Evolutionary conservation across 2,797 vertebrate genomes (phyloP), one percentile per base, ranked within the genome.

Genomic region (Remorina albescens): DNA sequence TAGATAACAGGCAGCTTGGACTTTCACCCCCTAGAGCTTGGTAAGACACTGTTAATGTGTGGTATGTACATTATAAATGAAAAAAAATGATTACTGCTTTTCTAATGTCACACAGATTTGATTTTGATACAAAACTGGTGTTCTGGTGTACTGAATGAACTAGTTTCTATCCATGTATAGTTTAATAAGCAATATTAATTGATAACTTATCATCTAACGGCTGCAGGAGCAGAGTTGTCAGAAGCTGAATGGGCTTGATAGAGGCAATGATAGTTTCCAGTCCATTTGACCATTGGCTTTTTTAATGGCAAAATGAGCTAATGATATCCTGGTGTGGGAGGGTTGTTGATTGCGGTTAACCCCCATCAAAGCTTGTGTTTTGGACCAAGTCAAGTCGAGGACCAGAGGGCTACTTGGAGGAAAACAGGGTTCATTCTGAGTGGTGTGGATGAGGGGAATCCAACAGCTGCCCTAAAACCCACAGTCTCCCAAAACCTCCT

Each of bases 301-400:
- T 85, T 78, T 76, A 74, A 68, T 69, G 71, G 71, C 76, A 62
- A 78, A 77, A 71, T 72, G 65, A 83, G 78, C 74, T 87, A 86
- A 87, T 88, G 88, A 89, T 85, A 74, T 82, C 76, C 76, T 77
- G 71, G 19, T 76, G 79, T 63, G 47, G 34, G 26, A 72, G 59
- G 26, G 79, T 72, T 76, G 67, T 55, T 80, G 68, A 73, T 71
- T 16, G 59, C 75, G 54, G 80, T 84, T 76, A 90, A 80, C 54
- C 68, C 50, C 61, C 58, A 77, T 91, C 81, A 87, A 79, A 87
- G 79, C 71, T 67, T 53, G 28, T 66, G 72, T 67, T 80, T 86
- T 76, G 74, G 87, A 81, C 47, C 4, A 10, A 74, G 32, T 61
- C 63, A 60, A 19, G 26, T 39, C 12, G 56, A 75, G 37, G 57